Conservation (phyloP, 2,113 vertebrate species). For the Emydura subglobosa region DNA sequence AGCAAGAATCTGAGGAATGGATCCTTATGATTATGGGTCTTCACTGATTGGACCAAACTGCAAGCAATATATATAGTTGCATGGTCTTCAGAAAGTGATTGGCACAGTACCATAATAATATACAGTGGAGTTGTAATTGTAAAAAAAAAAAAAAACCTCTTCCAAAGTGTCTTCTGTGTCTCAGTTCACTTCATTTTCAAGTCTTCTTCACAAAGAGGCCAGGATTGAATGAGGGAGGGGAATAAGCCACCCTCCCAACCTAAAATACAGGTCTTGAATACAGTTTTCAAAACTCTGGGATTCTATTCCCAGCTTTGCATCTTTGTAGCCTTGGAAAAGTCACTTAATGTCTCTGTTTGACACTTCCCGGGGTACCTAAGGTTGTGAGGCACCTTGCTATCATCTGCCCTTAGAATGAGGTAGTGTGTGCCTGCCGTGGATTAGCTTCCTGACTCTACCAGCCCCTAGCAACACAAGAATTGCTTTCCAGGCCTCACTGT, state of each 20-base stretch:
- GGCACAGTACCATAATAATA: neutral
- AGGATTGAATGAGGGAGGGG: neutral
- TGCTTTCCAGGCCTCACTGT: neutral
- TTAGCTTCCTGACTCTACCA: neutral
- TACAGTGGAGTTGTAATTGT: neutral
- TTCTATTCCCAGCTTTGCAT: neutral
- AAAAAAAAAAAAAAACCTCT: neutral
- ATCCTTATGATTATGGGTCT: neutral
- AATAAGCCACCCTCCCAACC: too few relatives aligned
- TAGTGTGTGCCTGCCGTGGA: too few relatives aligned
- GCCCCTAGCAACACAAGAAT: too few relatives aligned
- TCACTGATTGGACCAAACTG: neutral
- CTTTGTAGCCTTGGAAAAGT: neutral
- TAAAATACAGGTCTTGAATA: neutral
- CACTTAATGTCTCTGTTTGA: rapidly evolving
- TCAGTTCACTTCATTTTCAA: too few relatives aligned
- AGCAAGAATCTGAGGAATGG: neutral
- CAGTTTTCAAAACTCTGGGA: neutral
- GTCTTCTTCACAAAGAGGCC: rapidly evolving
- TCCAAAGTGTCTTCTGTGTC: too few relatives aligned
- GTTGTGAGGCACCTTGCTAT: too few relatives aligned
- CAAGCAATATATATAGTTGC: neutral
- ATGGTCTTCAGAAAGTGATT: neutral
- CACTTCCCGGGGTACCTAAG: too few relatives aligned
- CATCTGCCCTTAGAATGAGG: too few relatives aligned